Evolutionary conservation across 1,140 invertebrate genomes (phyloP), one percentile per base, ranked within the genome.

Genomic region (Goniozus legneri): DNA sequence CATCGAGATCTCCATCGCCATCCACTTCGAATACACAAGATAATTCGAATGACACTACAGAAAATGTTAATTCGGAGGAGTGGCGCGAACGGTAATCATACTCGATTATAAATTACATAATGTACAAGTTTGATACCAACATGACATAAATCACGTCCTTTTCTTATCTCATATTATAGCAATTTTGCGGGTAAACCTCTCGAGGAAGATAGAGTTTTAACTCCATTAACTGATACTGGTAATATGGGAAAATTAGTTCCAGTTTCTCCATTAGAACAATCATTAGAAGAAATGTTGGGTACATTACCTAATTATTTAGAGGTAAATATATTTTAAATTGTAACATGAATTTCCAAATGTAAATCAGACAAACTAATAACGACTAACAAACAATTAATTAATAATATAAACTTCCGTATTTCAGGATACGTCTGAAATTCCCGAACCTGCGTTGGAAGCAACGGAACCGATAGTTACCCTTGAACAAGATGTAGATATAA

Each of bases 211-310:
- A 73, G 66, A 43, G 52, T 74, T 18, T 59, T 76, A 44, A 76
- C 73, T 16, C 71, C 73, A 27, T 48, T 76, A 8, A 76, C 62
- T 14, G 71, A 76, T 44, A 35, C 52, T 19, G 63, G 57, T 33
- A 73, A 65, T 35, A 67, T 73, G 58, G 69, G 69, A 31, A 67
- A 58, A 10, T 61, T 76, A 37, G 65, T 76, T 54, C 73, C 71
- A 27, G 66, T 74, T 14, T 73, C 71, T 8, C 69, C 71, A 36
- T 42, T 73, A 22, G 71, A 72, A 44, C 67, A 64, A 43, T 69
- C 62, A 6, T 56, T 74, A 8, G 71, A 74, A 24, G 71, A 75
- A 37, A 67, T 69, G 40, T 54, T 74, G 32, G 57, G 67, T 32
- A 62, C 60, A 12, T 38, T 62, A 18, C 58, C 71, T 52, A 74